phyloP scores from a whole-genome alignment of 2,888 invertebrate species.

The Achlya flavicornis region DNA sequence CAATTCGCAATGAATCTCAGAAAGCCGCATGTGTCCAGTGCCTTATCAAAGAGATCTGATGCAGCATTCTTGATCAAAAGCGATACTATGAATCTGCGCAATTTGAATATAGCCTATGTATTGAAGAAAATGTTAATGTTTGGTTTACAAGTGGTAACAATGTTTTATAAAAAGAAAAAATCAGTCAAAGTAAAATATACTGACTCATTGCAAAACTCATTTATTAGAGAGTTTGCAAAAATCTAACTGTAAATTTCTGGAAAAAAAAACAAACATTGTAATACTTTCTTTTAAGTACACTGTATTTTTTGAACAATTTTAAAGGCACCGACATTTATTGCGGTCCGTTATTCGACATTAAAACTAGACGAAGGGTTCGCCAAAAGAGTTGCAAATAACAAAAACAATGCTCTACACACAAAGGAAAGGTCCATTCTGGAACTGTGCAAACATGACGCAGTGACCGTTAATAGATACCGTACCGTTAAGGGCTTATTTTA shows the following conservation, averaged over 20 bases:
- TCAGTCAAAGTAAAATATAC: neutral
- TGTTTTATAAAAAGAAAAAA: neutral
- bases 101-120: slow-evolving; percentile 46
- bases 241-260: neutral
- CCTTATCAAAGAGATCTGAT: slow-evolving; percentile 69
- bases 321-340: slow-evolving; percentile 58
- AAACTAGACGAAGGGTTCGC: slow-evolving; percentile 56
- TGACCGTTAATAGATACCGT: slow-evolving; percentile 44
- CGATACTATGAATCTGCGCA: slow-evolving; percentile 43
- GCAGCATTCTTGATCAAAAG: slow-evolving; percentile 63
- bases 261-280: neutral
- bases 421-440: slow-evolving; percentile 44
- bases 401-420: slow-evolving; percentile 52
- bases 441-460: slow-evolving; percentile 44
- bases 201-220: neutral
- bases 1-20: slow-evolving; percentile 39
- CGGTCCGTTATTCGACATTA: slow-evolving; percentile 47
- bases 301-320: slow-evolving; percentile 34
- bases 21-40: slow-evolving; percentile 55
- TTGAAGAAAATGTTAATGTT: slow-evolving; percentile 29
- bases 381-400: slow-evolving; percentile 67
- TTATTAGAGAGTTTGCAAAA: neutral
- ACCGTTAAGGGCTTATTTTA: slow-evolving; percentile 61
- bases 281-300: neutral
- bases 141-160: neutral